Percentiles rank a stretch among this genome's conserved stretches.
These are phyloP conservation scores for Hylyphantes graminicola DNA, from an alignment of 1,140 invertebrate species.

Conservation along the genomic window DNA sequence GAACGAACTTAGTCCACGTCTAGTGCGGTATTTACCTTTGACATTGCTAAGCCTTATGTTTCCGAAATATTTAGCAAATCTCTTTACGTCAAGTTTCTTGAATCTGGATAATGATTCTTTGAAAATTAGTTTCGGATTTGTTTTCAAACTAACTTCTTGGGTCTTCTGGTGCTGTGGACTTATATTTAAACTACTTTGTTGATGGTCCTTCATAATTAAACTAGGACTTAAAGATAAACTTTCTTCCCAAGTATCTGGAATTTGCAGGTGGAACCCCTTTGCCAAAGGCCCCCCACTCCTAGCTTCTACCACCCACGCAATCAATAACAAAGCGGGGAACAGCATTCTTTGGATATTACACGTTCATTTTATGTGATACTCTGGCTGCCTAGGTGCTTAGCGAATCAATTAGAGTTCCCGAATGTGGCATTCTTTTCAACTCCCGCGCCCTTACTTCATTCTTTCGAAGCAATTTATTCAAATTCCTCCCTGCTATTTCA, in stretches of 20 bases:
- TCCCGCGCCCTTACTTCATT: slow-evolving; percentile 16
- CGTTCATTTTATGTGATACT: slow-evolving; percentile 26
- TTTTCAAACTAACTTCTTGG: no score
- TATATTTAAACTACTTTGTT: no score
- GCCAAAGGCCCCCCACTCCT: slow-evolving; percentile 17
- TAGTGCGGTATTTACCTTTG: background rate
- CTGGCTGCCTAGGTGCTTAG: slow-evolving; percentile 26
- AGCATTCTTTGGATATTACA: slow-evolving; percentile 54
- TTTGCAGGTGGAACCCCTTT: slow-evolving; percentile 39
- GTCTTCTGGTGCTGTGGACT: no score
- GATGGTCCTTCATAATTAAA: background rate
- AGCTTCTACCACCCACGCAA: slow-evolving; percentile 35
- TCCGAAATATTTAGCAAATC: no score
- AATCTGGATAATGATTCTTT: no score
- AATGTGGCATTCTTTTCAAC: slow-evolving; percentile 43
- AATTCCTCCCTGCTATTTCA: slow-evolving; percentile 29
- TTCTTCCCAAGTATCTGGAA: slow-evolving; percentile 4
- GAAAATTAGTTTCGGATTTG: no score
- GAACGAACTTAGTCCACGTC: background rate
- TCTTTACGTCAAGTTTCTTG: no score
- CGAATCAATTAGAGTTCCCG: slow-evolving; percentile 47
- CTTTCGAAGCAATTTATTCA: slow-evolving; percentile 47
- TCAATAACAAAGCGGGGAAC: slow-evolving; percentile 51
- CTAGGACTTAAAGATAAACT: background rate
- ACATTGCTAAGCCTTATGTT: slow-evolving; percentile 9